These are phyloP conservation scores for Entelurus aequoreus DNA, from an alignment of 2,113 vertebrate species.

Conservation along the genomic window DNA sequence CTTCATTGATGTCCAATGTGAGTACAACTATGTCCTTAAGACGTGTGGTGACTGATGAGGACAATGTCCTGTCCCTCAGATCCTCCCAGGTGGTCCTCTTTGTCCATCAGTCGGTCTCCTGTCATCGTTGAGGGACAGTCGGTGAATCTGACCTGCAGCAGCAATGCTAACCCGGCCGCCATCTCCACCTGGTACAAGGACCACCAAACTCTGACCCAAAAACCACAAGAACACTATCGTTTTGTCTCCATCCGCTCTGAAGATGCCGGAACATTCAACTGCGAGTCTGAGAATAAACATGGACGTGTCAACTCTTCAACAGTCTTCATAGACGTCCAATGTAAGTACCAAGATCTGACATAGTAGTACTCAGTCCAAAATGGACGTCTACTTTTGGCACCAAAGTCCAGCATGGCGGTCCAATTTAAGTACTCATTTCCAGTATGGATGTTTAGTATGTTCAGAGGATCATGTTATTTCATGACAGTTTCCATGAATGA, in stretches of 20 bases:
- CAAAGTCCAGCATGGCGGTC: neutral
- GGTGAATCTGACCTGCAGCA: conserved; percentile 26
- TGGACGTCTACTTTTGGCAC: no score
- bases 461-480: no score
- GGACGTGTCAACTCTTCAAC: neutral
- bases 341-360: neutral
- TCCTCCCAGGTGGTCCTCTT: neutral
- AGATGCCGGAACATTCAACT: conserved; percentile 19
- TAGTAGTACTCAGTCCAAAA: no score
- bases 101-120: conserved; percentile 22
- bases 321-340: neutral
- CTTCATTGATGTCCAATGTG: conserved; percentile 30
- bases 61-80: conserved; percentile 13
- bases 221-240: neutral
- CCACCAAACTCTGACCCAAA: neutral
- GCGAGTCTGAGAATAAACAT: conserved; percentile 20
- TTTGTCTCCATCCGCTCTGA: conserved; percentile 15
- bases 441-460: no score
- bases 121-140: conserved; percentile 19
- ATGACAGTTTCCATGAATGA: no score
- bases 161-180: conserved; percentile 27
- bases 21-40: conserved; percentile 1
- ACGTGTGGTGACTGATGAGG: neutral
- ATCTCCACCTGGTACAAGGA: conserved; percentile 17
- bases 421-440: neutral